phyloP scores from a whole-genome alignment of 2,113 vertebrate species.

The Dicaeum eximium region DNA sequence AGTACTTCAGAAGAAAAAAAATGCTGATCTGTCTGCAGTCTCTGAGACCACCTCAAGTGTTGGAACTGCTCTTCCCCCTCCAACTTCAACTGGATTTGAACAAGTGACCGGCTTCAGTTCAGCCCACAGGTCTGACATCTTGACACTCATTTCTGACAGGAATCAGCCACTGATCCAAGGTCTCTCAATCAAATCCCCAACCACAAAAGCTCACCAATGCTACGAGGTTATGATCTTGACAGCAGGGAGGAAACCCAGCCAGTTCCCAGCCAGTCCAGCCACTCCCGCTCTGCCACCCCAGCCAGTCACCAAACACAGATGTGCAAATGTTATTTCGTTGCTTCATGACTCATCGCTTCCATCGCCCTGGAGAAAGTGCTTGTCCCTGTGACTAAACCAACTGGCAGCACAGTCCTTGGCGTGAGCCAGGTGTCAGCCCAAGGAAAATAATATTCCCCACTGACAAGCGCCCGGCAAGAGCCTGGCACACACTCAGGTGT shows the following conservation, averaged over 20 bases:
- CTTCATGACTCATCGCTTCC: background rate
- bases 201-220: background rate
- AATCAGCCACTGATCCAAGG: background rate
- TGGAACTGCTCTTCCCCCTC: background rate
- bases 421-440: background rate
- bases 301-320: background rate
- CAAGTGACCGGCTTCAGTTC: accelerated
- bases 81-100: accelerated
- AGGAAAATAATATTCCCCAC: background rate
- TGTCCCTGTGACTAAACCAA: conserved; percentile 9
- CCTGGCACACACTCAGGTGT: background rate
- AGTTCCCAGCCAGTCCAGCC: background rate
- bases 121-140: background rate
- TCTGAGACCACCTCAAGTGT: background rate
- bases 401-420: background rate
- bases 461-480: background rate
- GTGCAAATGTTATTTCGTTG: background rate
- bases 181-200: background rate
- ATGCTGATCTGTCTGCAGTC: background rate
- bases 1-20: background rate
- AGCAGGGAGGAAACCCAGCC: background rate
- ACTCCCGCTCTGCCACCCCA: background rate
- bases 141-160: background rate
- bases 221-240: background rate
- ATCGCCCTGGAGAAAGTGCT: conserved; percentile 41